phyloP scores from a whole-genome alignment of 1,140 invertebrate genomes.

The Zaprionus ornatus region DNA sequence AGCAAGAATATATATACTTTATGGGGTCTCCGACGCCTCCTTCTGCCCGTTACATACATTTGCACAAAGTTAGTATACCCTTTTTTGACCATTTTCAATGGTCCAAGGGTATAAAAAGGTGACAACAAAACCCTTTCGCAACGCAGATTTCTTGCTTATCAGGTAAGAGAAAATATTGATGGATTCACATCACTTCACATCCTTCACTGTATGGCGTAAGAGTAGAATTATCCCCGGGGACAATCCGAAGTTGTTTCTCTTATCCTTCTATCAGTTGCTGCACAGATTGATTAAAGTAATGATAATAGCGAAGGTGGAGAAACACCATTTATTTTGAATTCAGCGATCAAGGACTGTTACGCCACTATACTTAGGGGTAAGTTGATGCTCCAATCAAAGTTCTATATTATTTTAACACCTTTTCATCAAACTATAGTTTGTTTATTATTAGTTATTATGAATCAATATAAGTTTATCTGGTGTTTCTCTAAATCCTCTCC shows the following conservation, averaged over 20 bases:
- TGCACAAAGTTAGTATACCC: too few relatives aligned
- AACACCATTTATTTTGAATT: neutral
- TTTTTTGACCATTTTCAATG: too few relatives aligned
- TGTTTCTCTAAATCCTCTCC: conserved; percentile 48
- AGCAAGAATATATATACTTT: too few relatives aligned
- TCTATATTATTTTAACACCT: neutral
- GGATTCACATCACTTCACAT: neutral
- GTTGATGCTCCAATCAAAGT: conserved; percentile 4
- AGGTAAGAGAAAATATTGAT: neutral
- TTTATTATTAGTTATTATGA: too few relatives aligned
- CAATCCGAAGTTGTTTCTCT: neutral
- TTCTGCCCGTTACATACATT: too few relatives aligned
- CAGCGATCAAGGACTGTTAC: conserved; percentile 94
- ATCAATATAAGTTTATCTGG: too few relatives aligned
- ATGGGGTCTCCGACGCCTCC: too few relatives aligned
- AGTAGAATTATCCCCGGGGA: neutral
- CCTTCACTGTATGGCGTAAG: neutral
- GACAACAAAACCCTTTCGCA: too few relatives aligned
- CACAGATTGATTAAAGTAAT: conserved; percentile 3
- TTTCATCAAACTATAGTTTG: conserved; percentile 2
- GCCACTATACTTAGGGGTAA: conserved; percentile 96
- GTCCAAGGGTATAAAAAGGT: too few relatives aligned
- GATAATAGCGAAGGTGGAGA: neutral
- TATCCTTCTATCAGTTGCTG: neutral
- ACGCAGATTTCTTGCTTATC: neutral